Base-by-base conservation (phyloP, 2,797 vertebrate species). In the Vipera ursinii region DNA sequence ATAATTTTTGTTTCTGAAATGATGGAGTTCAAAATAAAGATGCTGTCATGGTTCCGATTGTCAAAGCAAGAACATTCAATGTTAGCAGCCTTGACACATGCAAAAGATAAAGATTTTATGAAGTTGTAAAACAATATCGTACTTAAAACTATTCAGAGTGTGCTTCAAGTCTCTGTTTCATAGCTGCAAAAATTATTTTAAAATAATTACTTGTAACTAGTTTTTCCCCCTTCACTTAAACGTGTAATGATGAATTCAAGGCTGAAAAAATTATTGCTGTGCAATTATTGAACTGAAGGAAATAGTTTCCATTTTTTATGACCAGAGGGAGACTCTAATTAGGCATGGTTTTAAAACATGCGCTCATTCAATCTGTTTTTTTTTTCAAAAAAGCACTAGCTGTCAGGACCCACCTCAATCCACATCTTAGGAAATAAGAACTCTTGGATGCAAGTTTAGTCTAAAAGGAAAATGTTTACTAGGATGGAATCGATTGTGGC, bases 221-320 rank as follows among this genome's bases (percentile, higher is more conserved):
- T 86, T 92, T 69, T 88, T 86, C 22, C 15, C 56, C 87, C 55
- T 53, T 89, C n/a, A 61, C 53, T 91, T 89, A 89, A 48, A 89
- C 13, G 26, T 48, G 22, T 78, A n/a, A 86, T 90, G 86, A 87
- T 90, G 26, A 86, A 44, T 91, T 89, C 56, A 51, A 87, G 26
- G 69, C 20, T 61, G 87, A 22, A 86, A 22, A 86, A 78, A 65
- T 89, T n/a, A 94, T 94, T 92, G 61, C 82, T 91, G 51, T 91
- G 51, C 28, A 88, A 89, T 91, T 91, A 89, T n/a, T 90, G 63
- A 91, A 55, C 32, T 90, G 87, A 93, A 92, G 38, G 78, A 57
- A 91, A 89, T 53, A 78, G 32, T 92, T 90, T 91, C 63, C 91
- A 22, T 94, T 93, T 94, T 89, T 94, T 28, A 91, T 51, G 63